Evolutionary conservation across 2,888 invertebrate genomes (phyloP).

Genomic region (Aspidapion aeneum): DNA sequence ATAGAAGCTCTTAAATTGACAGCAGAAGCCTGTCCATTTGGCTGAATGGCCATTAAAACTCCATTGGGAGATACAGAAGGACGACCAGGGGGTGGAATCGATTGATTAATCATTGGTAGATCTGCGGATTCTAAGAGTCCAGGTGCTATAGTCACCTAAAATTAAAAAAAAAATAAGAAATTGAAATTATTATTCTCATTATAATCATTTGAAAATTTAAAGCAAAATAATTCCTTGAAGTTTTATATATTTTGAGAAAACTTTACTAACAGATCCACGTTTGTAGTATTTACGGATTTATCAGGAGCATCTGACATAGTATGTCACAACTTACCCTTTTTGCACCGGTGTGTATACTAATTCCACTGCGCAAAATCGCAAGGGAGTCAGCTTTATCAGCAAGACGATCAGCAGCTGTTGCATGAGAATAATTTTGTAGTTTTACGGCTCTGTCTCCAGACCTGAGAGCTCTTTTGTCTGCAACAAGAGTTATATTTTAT

Average conservation of each 20-base stretch:
- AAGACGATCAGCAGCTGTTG: not conserved
- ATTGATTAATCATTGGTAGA: not conserved
- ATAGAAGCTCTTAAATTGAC: not conserved
- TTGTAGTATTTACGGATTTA: not conserved
- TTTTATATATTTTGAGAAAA: too few relatives aligned
- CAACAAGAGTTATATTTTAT: too few relatives aligned
- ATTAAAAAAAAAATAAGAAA: too few relatives aligned
- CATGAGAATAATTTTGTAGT: not conserved
- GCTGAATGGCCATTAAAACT: not conserved
- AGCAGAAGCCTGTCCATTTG: not conserved
- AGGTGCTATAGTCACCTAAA: not conserved
- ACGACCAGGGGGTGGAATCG: not conserved
- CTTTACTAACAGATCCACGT: too few relatives aligned
- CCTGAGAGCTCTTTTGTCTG: not conserved
- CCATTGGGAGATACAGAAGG: not conserved
- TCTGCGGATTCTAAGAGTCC: not conserved
- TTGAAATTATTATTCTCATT: too few relatives aligned
- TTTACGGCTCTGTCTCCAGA: not conserved
- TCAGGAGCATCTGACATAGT: not conserved
- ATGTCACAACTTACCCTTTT: not conserved
- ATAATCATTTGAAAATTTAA: too few relatives aligned
- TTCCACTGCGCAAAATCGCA: not conserved
- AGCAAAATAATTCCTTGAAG: too few relatives aligned
- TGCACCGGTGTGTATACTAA: not conserved
- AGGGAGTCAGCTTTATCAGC: not conserved